These are phyloP conservation scores for Parnassius glacialis DNA, from an alignment of 2,888 invertebrate species.

Conservation along the genomic window DNA sequence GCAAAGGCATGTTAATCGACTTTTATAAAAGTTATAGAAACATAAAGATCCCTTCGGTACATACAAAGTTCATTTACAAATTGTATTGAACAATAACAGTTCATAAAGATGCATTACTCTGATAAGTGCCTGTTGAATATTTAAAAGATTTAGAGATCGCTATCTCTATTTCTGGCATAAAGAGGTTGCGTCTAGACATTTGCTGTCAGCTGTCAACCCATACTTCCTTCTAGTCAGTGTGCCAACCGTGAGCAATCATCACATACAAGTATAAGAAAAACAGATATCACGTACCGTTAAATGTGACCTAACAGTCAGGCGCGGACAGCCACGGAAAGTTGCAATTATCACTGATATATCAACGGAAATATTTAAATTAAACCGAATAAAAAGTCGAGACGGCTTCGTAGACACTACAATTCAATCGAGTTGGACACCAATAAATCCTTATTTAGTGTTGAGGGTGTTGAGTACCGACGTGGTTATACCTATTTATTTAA, in stretches of 20 bases:
- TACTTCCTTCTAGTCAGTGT: constrained; percentile 56
- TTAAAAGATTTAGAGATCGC: constrained; percentile 3
- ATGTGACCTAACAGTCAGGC: constrained; percentile 29
- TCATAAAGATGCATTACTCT: neutral
- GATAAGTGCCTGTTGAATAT: constrained; percentile 4
- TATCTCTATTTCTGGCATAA: constrained; percentile 16
- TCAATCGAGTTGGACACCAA: constrained; percentile 27
- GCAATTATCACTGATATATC: constrained; percentile 23
- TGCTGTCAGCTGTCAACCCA: constrained; percentile 52
- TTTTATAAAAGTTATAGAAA: constrained; percentile 12
- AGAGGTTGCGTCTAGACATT: constrained; percentile 35
- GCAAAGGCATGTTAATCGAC: too few relatives aligned
- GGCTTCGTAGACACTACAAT: constrained; percentile 20
- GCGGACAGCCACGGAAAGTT: constrained; percentile 25
- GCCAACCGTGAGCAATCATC: constrained; percentile 58
- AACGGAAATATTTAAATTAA: constrained; percentile 21
- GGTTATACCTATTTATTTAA: too few relatives aligned
- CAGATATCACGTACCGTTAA: constrained; percentile 43
- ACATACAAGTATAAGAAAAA: constrained; percentile 43
- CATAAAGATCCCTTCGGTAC: neutral
- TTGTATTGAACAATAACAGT: neutral
- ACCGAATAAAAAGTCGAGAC: constrained; percentile 6
- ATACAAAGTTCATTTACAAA: constrained; percentile 15
- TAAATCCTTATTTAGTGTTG: constrained; percentile 31
- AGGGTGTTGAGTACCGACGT: constrained; percentile 13